A percentile compares a stretch with the other conserved stretches of the same genome.
Evolutionary conservation across 2,888 invertebrate genomes (phyloP).

Genomic region (Alloplasta piceator): DNA sequence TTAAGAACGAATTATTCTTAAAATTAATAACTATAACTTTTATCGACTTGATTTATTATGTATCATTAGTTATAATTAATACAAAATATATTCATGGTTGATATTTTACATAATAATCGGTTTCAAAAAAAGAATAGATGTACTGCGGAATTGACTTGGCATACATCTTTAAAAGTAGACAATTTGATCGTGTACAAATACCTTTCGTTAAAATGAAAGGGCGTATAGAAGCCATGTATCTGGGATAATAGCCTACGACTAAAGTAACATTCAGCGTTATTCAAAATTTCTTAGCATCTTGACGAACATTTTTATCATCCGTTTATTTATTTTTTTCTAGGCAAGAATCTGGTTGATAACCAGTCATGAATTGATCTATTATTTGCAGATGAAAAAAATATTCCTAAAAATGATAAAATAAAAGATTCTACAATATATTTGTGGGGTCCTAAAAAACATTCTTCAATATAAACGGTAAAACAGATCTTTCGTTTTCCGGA

Average conservation of each 20-base stretch:
- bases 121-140: no score
- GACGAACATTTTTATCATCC: no score
- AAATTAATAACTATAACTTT: constrained; percentile 20
- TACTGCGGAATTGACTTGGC: no score
- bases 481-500: constrained; percentile 65
- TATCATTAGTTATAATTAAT: constrained; percentile 6
- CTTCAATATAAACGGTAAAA: constrained; percentile 70
- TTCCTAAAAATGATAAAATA: constrained; percentile 52
- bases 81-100: neutral
- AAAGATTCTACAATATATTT: constrained; percentile 52
- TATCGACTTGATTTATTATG: neutral
- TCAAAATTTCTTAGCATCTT: no score
- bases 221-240: no score
- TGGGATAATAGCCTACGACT: no score
- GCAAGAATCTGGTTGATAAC: constrained; percentile 58
- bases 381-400: constrained; percentile 55
- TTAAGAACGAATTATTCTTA: neutral
- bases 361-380: constrained; percentile 76
- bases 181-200: no score
- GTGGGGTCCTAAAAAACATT: constrained; percentile 67
- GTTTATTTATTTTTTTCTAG: constrained; percentile 48
- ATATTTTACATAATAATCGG: no score
- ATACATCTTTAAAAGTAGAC: no score
- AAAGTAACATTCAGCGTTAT: no score
- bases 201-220: no score